Evolutionary conservation across 2,113 vertebrate species (phyloP), one percentile per base, ranked within the genome.

Genomic region (Halichoerus grypus): DNA sequence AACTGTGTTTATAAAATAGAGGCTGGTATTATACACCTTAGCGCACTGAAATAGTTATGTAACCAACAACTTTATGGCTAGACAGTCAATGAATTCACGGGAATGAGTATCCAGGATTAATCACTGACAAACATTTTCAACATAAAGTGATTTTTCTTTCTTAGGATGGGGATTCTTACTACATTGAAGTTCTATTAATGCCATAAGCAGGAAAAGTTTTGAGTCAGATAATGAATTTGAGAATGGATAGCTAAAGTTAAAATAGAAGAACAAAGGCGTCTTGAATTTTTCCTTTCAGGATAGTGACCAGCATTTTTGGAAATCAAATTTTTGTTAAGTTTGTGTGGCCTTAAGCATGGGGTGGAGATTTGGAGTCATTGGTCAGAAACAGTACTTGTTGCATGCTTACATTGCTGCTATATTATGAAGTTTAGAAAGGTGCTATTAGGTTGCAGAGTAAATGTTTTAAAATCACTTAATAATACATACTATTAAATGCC

Each of bases 131-230:
- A 55, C 26, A 46, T 88, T 36, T 67, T 69, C 51, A 89, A 74
- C 21, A 51, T 24, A n/a, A 87, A 92, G 33, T 94, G 46, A 86
- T 18, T 57, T 88, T 94, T 91, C 24, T 39, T 94, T 63, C 36
- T 92, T 71, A 72, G 24, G 24, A 31, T 79, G 33, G 10, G 5
- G 12, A 36, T 85, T 89, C 33, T 86, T 90, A 59, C 31, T 71
- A 10, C 28, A 81, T 59, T 61, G 21, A 88, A 69, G 74, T 85
- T 85, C 74, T 49, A 83, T 84, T 61, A 91, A 61, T 81, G 22
- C 28, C 46, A 1, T 51, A 69, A 46, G 1, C 77, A 61, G 63
- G 71, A 55, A 39, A 95, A 91, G 14, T 76, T 89, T 26, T 77
- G 39, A 80, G 28, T 53, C 22, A 39, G 19, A 36, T 80, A 59